Percentiles rank a stretch among this genome's conserved stretches.
phyloP scores from a whole-genome alignment of 2,113 vertebrate genomes.

The Corythornis madagascariensis region DNA sequence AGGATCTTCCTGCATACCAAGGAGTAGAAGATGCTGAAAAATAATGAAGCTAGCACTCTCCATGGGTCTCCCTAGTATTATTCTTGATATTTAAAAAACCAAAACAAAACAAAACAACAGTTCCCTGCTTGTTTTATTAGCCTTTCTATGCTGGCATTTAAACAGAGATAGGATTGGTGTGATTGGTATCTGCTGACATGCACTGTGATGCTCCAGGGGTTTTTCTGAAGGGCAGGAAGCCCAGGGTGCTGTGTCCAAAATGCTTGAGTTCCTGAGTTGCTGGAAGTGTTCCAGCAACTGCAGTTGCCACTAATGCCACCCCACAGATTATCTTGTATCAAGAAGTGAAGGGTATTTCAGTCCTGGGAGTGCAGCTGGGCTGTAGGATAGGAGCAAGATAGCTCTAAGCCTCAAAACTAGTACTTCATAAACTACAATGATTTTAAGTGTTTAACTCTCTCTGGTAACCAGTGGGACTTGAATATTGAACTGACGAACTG shows the following conservation, averaged over 20 bases:
- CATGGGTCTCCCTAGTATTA: conserved; percentile 19
- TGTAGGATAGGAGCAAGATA: neutral
- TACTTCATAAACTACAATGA: neutral
- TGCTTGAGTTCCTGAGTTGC: rapidly evolving
- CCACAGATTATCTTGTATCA: neutral
- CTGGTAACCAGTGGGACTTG: neutral
- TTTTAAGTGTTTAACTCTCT: neutral
- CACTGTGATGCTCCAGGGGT: neutral
- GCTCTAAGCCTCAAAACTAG: neutral
- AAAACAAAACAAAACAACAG: neutral
- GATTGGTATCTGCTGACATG: neutral
- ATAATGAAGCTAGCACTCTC: conserved; percentile 35
- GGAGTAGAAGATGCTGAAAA: conserved; percentile 26
- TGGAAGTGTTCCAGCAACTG: neutral
- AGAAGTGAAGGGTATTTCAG: neutral
- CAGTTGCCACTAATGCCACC: rapidly evolving
- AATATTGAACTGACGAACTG: neutral
- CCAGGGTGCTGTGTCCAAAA: neutral
- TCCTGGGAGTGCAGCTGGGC: neutral
- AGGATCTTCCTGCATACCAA: neutral
- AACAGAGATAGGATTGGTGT: neutral
- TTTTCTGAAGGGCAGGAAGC: conserved; percentile 5
- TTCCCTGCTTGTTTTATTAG: neutral
- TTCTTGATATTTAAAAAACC: conserved; percentile 20
- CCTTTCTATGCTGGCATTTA: conserved; percentile 45